Percentiles rank a stretch among this genome's conserved stretches.
Conservation (phyloP, 2,113 vertebrate species). For the Pelvicachromis taeniatus region DNA sequence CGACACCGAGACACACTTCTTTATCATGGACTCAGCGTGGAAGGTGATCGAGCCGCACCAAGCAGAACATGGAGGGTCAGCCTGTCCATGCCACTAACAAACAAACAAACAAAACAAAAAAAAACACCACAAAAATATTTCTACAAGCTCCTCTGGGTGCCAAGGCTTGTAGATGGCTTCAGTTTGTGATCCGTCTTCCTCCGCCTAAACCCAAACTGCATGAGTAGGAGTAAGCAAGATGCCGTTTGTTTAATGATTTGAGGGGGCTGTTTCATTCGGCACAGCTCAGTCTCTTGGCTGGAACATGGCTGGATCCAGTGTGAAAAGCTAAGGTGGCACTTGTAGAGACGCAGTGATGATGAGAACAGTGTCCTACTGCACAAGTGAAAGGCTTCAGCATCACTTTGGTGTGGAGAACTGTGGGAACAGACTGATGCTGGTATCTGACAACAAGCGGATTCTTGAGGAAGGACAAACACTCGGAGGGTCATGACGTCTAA, state of each 20-base stretch:
- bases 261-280: not conserved
- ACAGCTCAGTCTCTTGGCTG: conserved; percentile 7
- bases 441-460: not conserved
- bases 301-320: not conserved
- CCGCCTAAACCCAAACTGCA: not conserved
- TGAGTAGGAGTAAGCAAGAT: not conserved
- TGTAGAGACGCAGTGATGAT: not conserved
- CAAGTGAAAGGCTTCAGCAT: not conserved
- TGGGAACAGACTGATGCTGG: conserved; percentile 17
- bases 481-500: not conserved
- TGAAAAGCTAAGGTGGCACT: conserved; percentile 11
- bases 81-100: not conserved
- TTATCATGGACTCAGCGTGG: not conserved
- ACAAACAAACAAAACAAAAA: not conserved
- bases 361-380: conserved; percentile 11
- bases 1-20: accelerated
- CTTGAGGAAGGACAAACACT: not conserved
- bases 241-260: not conserved
- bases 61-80: not conserved
- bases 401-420: not conserved
- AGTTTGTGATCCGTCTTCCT: not conserved
- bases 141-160: not conserved
- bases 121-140: not conserved
- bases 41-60: conserved; percentile 1
- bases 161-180: not conserved